These are phyloP conservation scores for Vombatus ursinus DNA, from an alignment of 2,113 vertebrate species.

Conservation along the genomic window DNA sequence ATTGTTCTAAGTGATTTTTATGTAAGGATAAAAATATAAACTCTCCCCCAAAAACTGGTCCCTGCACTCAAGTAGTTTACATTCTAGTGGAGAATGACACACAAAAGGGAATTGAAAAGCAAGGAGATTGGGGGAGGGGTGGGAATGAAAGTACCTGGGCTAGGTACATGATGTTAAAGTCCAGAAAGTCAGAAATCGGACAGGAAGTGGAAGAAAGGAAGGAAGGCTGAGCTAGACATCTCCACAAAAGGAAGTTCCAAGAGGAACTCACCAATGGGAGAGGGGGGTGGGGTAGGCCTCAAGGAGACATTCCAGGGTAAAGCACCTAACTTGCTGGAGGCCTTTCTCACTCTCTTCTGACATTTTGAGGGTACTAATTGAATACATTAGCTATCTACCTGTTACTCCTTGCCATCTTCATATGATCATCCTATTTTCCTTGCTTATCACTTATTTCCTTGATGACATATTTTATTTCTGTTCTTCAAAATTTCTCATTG, in stretches of 20 bases:
- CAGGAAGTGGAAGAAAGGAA: neutral
- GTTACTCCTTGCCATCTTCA: neutral
- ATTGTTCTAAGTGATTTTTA: neutral
- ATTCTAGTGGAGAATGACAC: neutral
- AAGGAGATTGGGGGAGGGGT: neutral
- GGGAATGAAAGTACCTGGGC: too few species aligned
- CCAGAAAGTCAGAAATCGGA: too few species aligned
- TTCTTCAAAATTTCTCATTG: neutral
- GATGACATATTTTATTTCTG: neutral
- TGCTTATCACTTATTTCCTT: neutral
- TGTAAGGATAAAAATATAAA: neutral
- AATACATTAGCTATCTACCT: neutral
- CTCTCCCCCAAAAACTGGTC: neutral
- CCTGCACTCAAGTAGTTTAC: neutral
- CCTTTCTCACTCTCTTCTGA: neutral
- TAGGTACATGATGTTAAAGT: too few species aligned
- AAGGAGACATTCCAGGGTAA: neutral
- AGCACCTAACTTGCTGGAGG: neutral
- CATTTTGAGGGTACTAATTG: neutral
- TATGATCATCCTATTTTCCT: neutral
- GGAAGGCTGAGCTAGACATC: neutral
- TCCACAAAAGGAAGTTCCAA: neutral
- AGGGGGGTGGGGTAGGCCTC: neutral
- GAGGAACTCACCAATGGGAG: neutral
- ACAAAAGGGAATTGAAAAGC: neutral